A percentile compares a stretch with the other conserved stretches of the same genome.
phyloP scores from a whole-genome alignment of 2,113 vertebrate species.

The Dasyprocta punctata region DNA sequence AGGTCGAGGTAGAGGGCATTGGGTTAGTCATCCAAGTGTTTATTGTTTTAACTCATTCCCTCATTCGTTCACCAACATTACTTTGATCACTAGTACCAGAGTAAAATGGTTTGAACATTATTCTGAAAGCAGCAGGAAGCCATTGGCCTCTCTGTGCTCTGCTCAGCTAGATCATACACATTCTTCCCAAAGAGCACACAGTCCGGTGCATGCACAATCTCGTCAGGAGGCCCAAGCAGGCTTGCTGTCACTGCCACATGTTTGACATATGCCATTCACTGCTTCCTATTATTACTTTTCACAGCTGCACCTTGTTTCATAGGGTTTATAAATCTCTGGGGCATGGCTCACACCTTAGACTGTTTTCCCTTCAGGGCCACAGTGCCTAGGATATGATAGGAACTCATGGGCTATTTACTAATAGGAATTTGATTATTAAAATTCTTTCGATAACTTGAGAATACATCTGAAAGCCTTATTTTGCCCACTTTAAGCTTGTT shows the following conservation, averaged over 20 bases:
- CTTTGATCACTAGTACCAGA: background rate
- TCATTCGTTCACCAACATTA: background rate
- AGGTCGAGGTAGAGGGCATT: rapidly evolving
- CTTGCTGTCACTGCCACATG: too few species aligned
- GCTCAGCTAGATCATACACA: rapidly evolving
- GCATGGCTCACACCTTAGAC: background rate
- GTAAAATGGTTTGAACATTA: background rate
- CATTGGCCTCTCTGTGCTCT: background rate
- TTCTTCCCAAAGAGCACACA: background rate
- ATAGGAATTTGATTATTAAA: background rate
- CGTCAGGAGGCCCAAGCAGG: background rate
- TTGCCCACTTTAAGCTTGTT: background rate
- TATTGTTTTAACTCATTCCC: background rate
- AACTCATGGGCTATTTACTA: background rate
- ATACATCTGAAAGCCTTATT: background rate
- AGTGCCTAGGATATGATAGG: too few species aligned
- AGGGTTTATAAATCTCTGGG: background rate
- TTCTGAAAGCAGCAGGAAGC: background rate
- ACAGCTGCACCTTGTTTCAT: background rate
- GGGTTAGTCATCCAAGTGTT: background rate
- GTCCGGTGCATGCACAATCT: background rate
- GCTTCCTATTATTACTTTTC: background rate
- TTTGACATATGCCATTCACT: background rate
- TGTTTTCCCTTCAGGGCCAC: background rate
- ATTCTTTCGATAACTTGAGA: background rate